A percentile compares a stretch with the other conserved stretches of the same genome.
These are phyloP conservation scores for Physella acuta DNA, from an alignment of 1,140 invertebrate species.

Conservation along the genomic window DNA sequence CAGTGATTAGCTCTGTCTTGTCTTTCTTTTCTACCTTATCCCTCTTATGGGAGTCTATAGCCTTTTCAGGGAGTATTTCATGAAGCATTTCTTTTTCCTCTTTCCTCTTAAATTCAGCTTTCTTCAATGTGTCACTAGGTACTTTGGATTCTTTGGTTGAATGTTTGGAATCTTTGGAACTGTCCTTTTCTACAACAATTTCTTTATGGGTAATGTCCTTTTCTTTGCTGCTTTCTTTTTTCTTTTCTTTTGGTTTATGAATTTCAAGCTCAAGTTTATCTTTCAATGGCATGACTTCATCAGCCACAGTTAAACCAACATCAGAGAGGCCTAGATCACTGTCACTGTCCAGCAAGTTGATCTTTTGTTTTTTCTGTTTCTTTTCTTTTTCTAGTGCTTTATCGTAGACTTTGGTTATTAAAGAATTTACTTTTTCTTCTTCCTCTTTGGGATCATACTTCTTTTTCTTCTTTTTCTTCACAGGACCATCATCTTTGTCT, in stretches of 20 bases:
- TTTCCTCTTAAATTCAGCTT: conserved; percentile 3
- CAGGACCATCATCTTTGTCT: conserved; percentile 14
- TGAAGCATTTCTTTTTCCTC: not conserved
- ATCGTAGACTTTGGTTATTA: conserved; percentile 20
- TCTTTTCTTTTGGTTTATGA: conserved; percentile 1
- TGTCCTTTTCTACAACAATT: too few species aligned
- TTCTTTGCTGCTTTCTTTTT: not conserved
- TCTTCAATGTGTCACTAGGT: not conserved
- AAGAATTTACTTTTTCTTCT: conserved; percentile 11
- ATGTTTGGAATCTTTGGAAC: too few species aligned
- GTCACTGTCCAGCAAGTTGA: conserved; percentile 15
- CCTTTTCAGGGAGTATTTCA: not conserved
- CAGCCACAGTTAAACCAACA: not conserved
- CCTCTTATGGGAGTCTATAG: not conserved
- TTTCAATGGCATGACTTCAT: not conserved
- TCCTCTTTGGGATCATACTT: conserved; percentile 16
- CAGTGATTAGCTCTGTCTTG: not conserved
- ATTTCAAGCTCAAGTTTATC: not conserved
- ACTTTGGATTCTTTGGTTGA: not conserved
- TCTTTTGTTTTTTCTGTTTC: conserved; percentile 13
- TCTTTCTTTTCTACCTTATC: conserved; percentile 16
- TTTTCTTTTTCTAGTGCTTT: conserved; percentile 8
- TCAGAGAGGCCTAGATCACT: conserved; percentile 13
- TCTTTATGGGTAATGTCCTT: too few species aligned
- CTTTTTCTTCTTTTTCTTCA: conserved; percentile 34